Evolutionary conservation across 2,113 vertebrate species (phyloP), one percentile per base, ranked within the genome.

Genomic region (Zapus hudsonius): DNA sequence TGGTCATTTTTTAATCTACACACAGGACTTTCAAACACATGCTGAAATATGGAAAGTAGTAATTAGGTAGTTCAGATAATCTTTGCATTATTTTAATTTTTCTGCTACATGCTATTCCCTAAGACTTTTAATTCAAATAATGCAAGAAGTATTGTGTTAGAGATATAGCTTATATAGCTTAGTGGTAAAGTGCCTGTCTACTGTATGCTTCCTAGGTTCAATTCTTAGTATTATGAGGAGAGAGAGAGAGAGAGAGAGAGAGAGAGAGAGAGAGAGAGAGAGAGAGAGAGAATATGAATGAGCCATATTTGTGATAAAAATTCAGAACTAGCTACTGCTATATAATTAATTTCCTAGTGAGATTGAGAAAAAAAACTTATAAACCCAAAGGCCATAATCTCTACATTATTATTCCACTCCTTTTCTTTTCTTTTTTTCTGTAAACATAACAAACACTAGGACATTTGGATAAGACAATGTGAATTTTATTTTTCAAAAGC

Each of bases 1-100:
- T 74, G 55, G 74, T 90, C 75, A 93, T n/a, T n/a, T 88, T 93
- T 95, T 75, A 78, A 90, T 83, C 44, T 42, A 75, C 92, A 96
- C 94, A 72, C 3, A 47, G 23, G 38, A n/a, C 74, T 57, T 93
- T 89, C 20, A 44, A 72, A 92, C 89, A 87, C 40, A 87, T 76
- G 52, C 79, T 44, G 61, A 95, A 90, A 75, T 92, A 72, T 94
- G 61, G 33, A 73, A 92, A 90, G 75, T 23, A 92, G 59, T 59
- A 79, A 92, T 57, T 23, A 94, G 29, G 72, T 69, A 64, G 61
- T 63, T n/a, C 8, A 64, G 61, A 79, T 1, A 61, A 29, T 17
- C 16, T 94, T 20, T 33, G 8, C 17, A 6, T 57, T n/a, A 5
- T 88, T 70, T 69, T 69, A 29, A 36, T 73, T 79, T 92, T 73